Evolutionary conservation across 1,140 invertebrate genomes (phyloP).

Genomic region (Lordiphosa clarofinis): DNA sequence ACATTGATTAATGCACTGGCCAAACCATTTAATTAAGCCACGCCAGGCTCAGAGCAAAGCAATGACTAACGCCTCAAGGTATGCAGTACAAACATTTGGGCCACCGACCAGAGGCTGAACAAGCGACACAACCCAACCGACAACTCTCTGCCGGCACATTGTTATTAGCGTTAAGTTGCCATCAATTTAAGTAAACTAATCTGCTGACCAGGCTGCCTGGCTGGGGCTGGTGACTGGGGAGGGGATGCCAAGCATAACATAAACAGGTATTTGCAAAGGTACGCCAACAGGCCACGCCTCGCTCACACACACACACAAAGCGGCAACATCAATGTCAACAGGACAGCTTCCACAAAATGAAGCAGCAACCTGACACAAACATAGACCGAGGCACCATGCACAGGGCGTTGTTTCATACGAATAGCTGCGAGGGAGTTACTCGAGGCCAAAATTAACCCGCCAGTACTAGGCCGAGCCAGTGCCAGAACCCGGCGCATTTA

Average conservation of each 20-base stretch:
- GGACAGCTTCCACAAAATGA: slow-evolving; percentile 38
- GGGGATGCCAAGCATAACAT: slow-evolving; percentile 54
- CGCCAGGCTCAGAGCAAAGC: not conserved
- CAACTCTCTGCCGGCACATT: slow-evolving; percentile 19
- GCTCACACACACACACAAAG: slow-evolving; percentile 30
- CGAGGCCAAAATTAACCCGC: slow-evolving; percentile 65
- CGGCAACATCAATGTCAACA: slow-evolving; percentile 66
- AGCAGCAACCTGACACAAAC: slow-evolving; percentile 39
- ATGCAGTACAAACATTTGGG: slow-evolving; percentile 25
- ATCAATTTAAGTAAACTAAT: slow-evolving; percentile 77
- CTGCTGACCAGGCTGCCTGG: slow-evolving; percentile 31
- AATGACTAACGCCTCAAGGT: slow-evolving; percentile 46
- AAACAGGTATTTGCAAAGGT: slow-evolving; percentile 67
- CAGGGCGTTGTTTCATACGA: slow-evolving; percentile 33
- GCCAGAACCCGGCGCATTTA: slow-evolving; percentile 55
- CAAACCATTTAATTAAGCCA: slow-evolving; percentile 58
- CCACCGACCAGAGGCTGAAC: no score
- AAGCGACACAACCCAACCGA: slow-evolving; percentile 18
- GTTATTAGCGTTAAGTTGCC: slow-evolving; percentile 73
- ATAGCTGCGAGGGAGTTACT: slow-evolving; percentile 47
- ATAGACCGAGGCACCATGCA: slow-evolving; percentile 19
- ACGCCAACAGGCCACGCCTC: no score
- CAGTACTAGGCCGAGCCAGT: slow-evolving; percentile 47
- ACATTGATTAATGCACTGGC: slow-evolving; percentile 64
- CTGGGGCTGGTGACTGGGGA: slow-evolving; percentile 1